phyloP scores from a whole-genome alignment of 1,140 invertebrate species.

The Macrobrachium rosenbergii region DNA sequence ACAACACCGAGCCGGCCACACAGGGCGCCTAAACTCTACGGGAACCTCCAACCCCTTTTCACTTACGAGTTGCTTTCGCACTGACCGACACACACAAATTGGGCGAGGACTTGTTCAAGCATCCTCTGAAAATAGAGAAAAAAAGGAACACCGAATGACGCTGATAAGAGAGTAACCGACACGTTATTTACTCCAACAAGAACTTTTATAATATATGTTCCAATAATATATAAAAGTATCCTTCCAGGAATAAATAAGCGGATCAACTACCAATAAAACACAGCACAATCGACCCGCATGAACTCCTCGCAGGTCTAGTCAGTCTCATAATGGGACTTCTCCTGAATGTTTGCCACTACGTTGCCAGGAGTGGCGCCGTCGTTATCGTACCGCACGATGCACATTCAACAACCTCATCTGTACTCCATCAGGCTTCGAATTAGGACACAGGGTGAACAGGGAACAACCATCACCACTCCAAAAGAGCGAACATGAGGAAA shows the following conservation, averaged over 20 bases:
- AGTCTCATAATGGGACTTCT: constrained; percentile 28
- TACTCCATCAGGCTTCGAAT: too few species aligned
- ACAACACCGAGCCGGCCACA: constrained; percentile 11
- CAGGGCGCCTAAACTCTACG: constrained; percentile 21
- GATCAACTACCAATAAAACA: constrained; percentile 12
- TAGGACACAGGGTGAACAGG: too few species aligned
- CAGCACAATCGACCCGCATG: background rate
- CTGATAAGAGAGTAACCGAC: background rate
- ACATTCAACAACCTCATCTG: background rate
- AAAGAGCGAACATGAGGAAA: too few species aligned
- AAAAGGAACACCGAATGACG: constrained; percentile 10
- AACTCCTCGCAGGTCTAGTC: constrained; percentile 30
- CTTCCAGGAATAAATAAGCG: background rate
- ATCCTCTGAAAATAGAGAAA: background rate
- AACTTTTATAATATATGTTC: background rate
- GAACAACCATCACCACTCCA: too few species aligned
- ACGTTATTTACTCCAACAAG: background rate
- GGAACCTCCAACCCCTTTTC: constrained; percentile 26
- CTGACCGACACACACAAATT: background rate
- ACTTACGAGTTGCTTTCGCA: background rate
- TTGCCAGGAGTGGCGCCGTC: constrained; percentile 36
- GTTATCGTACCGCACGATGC: constrained; percentile 33
- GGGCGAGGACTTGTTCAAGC: background rate
- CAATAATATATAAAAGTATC: background rate
- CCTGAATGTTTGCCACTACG: constrained; percentile 25